These are phyloP conservation scores for Schizopygopsis pylzovi DNA, from an alignment of 2,797 vertebrate species.

Conservation along the genomic window DNA sequence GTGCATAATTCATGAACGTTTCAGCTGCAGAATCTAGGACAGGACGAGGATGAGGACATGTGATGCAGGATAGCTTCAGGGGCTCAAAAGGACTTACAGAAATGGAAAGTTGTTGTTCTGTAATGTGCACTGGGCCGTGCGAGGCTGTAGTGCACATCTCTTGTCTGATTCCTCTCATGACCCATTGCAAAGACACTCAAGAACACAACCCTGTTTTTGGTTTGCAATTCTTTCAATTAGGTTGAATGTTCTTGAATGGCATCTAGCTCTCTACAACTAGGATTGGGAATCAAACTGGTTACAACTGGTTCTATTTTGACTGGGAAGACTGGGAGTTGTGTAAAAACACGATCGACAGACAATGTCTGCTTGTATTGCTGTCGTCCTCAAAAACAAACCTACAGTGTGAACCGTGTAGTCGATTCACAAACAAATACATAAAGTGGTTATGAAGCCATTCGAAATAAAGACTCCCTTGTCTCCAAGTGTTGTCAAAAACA, in stretches of 20 bases:
- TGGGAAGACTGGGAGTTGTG: neutral
- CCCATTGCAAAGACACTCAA: conserved; percentile 21
- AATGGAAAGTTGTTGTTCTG: conserved; percentile 19
- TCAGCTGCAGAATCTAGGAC: conserved; percentile 1
- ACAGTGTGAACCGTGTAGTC: neutral
- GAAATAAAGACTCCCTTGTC: neutral
- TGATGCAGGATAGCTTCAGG: conserved; percentile 51
- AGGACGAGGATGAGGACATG: conserved; percentile 34
- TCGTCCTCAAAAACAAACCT: neutral
- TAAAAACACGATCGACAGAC: neutral
- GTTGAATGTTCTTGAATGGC: conserved; percentile 2
- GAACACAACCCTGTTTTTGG: conserved; percentile 21
- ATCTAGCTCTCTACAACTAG: neutral
- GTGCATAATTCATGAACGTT: conserved; percentile 5
- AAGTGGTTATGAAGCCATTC: neutral
- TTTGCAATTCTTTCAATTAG: neutral
- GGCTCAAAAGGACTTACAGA: conserved; percentile 35
- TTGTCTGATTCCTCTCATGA: conserved; percentile 28
- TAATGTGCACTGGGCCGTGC: conserved; percentile 32
- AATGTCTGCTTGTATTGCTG: neutral
- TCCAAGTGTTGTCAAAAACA: neutral
- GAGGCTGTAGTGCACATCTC: conserved; percentile 11
- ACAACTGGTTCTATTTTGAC: neutral
- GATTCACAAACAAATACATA: neutral
- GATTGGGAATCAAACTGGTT: neutral